phyloP scores from a whole-genome alignment of 1,140 invertebrate species.

The Meloidogyne floridensis region DNA sequence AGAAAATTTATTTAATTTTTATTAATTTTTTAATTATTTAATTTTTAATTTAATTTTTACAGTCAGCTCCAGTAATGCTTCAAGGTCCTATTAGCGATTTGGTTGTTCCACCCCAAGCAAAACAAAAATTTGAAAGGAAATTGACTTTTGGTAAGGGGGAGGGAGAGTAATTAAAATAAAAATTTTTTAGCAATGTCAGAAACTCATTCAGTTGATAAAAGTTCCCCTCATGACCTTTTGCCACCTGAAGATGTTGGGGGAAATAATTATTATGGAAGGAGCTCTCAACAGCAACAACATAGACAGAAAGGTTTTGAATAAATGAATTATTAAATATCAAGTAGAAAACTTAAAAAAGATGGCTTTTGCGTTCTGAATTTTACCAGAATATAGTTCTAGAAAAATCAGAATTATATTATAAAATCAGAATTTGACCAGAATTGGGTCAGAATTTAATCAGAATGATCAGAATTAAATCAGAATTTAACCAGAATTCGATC shows the following conservation, averaged over 20 bases:
- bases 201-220: not conserved
- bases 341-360: too few species aligned
- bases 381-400: not conserved
- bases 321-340: slow-evolving; percentile 29
- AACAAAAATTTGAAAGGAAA: slow-evolving; percentile 56
- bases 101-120: slow-evolving; percentile 47
- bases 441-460: not conserved
- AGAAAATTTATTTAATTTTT: slow-evolving; percentile 9
- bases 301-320: slow-evolving; percentile 27
- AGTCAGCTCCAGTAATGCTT: slow-evolving; percentile 31
- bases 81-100: slow-evolving; percentile 46
- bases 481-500: not conserved
- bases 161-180: not conserved
- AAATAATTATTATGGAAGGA: not conserved
- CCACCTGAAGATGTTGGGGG: not conserved
- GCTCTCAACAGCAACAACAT: not conserved
- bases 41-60: slow-evolving; percentile 8
- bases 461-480: not conserved
- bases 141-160: slow-evolving; percentile 45
- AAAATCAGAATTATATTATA: not conserved
- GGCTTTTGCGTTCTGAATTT: too few species aligned
- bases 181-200: slow-evolving; percentile 18
- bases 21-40: slow-evolving; percentile 21
- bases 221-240: not conserved
- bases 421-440: not conserved